These are phyloP conservation scores for Merodon equestris DNA, from an alignment of 2,888 invertebrate genomes.

Conservation along the genomic window DNA sequence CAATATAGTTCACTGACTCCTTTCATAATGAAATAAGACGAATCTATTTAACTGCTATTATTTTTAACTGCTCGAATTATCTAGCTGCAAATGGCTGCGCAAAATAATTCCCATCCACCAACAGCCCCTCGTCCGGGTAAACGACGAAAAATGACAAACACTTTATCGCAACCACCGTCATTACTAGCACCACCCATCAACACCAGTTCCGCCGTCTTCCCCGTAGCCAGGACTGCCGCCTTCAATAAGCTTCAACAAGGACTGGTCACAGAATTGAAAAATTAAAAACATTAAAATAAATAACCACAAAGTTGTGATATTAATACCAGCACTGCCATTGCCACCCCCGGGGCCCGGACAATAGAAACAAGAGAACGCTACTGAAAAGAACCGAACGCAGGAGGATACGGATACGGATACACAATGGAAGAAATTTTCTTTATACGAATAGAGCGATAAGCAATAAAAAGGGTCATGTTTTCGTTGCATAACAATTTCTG, in stretches of 20 bases:
- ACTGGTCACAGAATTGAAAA: conserved; percentile 67
- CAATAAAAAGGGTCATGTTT: conserved; percentile 67
- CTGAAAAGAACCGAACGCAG: conserved; percentile 57
- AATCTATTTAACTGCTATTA: conserved; percentile 69
- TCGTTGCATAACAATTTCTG: conserved; percentile 46
- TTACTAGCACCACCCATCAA: not conserved
- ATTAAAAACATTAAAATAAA: conserved; percentile 71
- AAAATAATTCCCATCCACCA: conserved; percentile 59
- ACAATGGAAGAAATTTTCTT: conserved; percentile 53
- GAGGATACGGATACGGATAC: conserved; percentile 30
- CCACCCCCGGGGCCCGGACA: conserved; percentile 14
- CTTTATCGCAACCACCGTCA: conserved; percentile 55
- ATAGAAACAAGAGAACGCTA: too few relatives aligned
- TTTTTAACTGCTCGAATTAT: conserved; percentile 69
- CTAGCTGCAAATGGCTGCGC: conserved; percentile 66
- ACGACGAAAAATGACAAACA: conserved; percentile 63
- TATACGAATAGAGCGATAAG: conserved; percentile 58
- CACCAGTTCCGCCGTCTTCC: not conserved
- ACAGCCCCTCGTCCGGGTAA: conserved; percentile 3
- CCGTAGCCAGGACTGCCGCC: too few relatives aligned
- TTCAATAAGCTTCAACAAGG: conserved; percentile 61
- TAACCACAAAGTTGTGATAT: conserved; percentile 70
- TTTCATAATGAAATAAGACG: conserved; percentile 66
- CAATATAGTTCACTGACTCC: conserved; percentile 63
- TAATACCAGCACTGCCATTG: conserved; percentile 49